A percentile compares a stretch with the other conserved stretches of the same genome.
Conservation (phyloP, 1,140 invertebrate genomes). For the Conus ventricosus region DNA sequence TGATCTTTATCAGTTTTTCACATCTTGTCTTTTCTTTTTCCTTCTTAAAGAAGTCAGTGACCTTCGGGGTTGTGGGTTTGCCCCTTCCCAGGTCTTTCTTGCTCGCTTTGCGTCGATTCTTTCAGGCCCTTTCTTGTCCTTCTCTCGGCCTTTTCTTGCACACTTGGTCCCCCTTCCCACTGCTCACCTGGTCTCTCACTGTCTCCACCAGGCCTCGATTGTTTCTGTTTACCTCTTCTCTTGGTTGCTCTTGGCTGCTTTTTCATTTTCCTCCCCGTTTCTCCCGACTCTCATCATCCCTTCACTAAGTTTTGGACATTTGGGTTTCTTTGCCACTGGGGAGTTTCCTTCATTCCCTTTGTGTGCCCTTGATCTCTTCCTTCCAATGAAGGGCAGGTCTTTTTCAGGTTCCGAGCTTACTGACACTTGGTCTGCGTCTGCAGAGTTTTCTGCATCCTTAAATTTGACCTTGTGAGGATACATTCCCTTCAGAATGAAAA, state of each 20-base stretch:
- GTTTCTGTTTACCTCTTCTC: neutral
- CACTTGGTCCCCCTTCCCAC: neutral
- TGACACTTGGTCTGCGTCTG: neutral
- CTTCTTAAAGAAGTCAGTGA: neutral
- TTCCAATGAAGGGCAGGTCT: neutral
- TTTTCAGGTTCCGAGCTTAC: neutral
- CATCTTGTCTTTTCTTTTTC: neutral
- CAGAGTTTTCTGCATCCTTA: neutral
- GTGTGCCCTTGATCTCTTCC: neutral
- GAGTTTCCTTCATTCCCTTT: neutral
- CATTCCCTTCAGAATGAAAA: conserved; percentile 53
- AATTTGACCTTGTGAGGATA: conserved; percentile 54
- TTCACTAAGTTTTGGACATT: neutral
- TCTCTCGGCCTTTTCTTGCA: neutral
- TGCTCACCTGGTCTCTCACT: neutral
- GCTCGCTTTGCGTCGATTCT: neutral
- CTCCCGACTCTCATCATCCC: neutral
- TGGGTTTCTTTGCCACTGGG: neutral
- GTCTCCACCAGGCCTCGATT: neutral
- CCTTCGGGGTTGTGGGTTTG: neutral
- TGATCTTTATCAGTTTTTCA: neutral
- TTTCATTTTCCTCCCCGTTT: neutral
- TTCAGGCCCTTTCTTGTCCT: neutral
- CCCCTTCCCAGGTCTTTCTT: neutral
- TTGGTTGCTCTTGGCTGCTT: neutral